Percentiles rank a stretch among this genome's conserved stretches.
These are phyloP conservation scores for Neoarius graeffei DNA, from an alignment of 2,113 vertebrate genomes.

Conservation along the genomic window DNA sequence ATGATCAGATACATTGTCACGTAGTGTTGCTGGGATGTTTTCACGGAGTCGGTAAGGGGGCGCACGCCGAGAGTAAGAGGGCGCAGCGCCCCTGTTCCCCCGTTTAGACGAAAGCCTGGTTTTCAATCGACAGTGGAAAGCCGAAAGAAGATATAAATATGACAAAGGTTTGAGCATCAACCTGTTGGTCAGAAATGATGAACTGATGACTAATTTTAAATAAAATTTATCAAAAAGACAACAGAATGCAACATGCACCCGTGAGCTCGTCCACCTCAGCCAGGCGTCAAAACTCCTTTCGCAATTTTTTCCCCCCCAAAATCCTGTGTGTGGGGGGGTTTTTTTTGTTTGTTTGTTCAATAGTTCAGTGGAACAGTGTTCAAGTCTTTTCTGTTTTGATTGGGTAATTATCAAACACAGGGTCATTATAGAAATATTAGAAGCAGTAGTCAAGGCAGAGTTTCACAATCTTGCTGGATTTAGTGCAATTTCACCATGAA, in stretches of 20 bases:
- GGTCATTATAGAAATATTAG: not conserved
- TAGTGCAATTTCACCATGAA: not conserved
- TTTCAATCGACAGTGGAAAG: not conserved
- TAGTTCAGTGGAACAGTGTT: not conserved
- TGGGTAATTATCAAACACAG: not conserved
- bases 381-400: not conserved
- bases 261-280: not conserved
- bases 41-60: too few species aligned
- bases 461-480: not conserved
- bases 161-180: not conserved
- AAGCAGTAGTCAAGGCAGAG: not conserved
- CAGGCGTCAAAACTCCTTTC: not conserved
- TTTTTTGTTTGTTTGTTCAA: not conserved
- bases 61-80: too few species aligned
- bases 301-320: not conserved
- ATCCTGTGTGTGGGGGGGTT: not conserved
- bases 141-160: not conserved
- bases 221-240: not conserved
- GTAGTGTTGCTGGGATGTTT: too few species aligned
- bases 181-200: not conserved
- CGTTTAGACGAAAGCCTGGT: too few species aligned
- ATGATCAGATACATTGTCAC: too few species aligned
- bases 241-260: not conserved
- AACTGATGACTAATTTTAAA: not conserved
- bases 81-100: too few species aligned